These are phyloP conservation scores for Argyresthia goedartella DNA, from an alignment of 2,888 invertebrate species.

Conservation along the genomic window DNA sequence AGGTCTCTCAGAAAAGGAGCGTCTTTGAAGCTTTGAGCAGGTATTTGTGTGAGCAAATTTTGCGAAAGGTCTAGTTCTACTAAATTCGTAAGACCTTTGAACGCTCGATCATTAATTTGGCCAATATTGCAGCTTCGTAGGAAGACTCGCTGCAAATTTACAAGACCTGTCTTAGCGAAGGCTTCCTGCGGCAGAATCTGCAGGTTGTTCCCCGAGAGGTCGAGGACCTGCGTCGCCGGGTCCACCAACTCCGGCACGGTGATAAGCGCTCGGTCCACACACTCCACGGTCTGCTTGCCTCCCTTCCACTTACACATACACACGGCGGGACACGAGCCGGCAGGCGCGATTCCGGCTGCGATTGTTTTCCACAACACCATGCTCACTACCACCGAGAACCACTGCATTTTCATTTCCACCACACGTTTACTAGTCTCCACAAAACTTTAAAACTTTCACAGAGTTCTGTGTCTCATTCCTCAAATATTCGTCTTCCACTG, in stretches of 20 bases:
- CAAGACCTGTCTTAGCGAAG: conserved; percentile 83
- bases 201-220: conserved; percentile 89
- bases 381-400: conserved; percentile 57
- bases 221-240: conserved; percentile 90
- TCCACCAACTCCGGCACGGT: conserved; percentile 89
- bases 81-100: conserved; percentile 88
- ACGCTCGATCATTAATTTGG: conserved; percentile 87
- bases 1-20: conserved; percentile 87
- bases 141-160: conserved; percentile 90
- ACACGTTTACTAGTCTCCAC: background rate
- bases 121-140: conserved; percentile 87
- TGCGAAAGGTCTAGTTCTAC: conserved; percentile 90
- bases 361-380: conserved; percentile 55
- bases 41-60: conserved; percentile 85
- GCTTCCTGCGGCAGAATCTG: conserved; percentile 86
- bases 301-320: conserved; percentile 96
- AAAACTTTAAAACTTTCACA: background rate
- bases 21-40: conserved; percentile 82
- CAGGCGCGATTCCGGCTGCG: conserved; percentile 55
- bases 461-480: conserved; percentile 10
- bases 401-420: conserved; percentile 56
- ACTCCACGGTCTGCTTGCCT: conserved; percentile 93
- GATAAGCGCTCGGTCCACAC: conserved; percentile 85
- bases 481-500: conserved; percentile 1
- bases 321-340: conserved; percentile 78